Percentiles rank a stretch among this genome's conserved stretches.
phyloP scores from a whole-genome alignment of 2,113 vertebrate genomes.

The Fulmarus glacialis region DNA sequence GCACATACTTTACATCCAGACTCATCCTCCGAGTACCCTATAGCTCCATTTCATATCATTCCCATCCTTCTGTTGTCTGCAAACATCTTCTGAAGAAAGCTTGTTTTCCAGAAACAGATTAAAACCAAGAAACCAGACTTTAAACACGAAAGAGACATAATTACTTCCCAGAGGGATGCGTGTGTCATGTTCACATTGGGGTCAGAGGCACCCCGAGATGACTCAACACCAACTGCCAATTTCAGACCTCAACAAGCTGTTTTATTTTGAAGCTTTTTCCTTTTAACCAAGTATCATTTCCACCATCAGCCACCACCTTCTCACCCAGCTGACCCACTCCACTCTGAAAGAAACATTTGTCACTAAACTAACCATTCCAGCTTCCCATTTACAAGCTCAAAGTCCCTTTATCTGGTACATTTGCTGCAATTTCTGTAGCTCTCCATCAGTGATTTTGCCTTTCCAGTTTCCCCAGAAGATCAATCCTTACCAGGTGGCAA shows the following conservation, averaged over 20 bases:
- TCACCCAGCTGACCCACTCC: background rate
- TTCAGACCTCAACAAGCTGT: background rate
- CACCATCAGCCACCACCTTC: background rate
- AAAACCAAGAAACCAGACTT: background rate
- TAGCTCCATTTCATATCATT: background rate
- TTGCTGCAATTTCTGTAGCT: background rate
- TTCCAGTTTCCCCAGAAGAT: background rate
- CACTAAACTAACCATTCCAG: background rate
- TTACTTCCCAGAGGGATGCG: background rate
- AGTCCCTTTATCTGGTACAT: background rate
- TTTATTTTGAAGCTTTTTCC: background rate
- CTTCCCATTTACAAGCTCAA: background rate
- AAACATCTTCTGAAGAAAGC: background rate
- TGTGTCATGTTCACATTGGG: background rate
- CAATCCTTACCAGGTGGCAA: background rate
- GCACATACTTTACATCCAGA: background rate
- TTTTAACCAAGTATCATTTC: background rate
- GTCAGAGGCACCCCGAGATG: background rate
- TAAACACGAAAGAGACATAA: background rate
- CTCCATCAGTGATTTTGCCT: background rate
- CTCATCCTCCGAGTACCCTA: background rate
- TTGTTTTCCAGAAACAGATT: background rate
- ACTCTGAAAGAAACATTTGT: background rate
- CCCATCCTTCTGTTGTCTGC: background rate
- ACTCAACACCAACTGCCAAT: background rate